Conservation (phyloP, 2,113 vertebrate genomes). For the Syngnathus floridae region DNA sequence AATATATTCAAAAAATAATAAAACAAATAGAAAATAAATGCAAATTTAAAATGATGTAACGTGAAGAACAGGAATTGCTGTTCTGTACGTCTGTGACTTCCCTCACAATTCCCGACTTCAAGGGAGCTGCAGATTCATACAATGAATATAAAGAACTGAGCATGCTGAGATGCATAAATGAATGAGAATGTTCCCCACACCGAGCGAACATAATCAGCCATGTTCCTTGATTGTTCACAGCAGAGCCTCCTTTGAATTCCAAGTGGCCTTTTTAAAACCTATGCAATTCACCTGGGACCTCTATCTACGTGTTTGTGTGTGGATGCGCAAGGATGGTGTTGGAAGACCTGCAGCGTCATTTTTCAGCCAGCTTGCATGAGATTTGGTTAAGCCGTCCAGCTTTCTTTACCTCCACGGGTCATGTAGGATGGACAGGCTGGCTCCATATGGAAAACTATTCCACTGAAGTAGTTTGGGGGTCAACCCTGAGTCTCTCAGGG, state of each 20-base stretch:
- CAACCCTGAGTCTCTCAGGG: slow-evolving; percentile 48
- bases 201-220: slow-evolving; percentile 68
- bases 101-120: slow-evolving; percentile 41
- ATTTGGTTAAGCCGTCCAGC: slow-evolving; percentile 62
- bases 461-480: slow-evolving; percentile 52
- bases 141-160: slow-evolving; percentile 53
- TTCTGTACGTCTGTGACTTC: slow-evolving; percentile 34
- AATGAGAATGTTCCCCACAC: slow-evolving; percentile 67
- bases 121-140: slow-evolving; percentile 48
- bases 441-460: slow-evolving; percentile 67
- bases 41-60: slow-evolving; percentile 12
- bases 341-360: slow-evolving; percentile 58
- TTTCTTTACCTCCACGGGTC: slow-evolving; percentile 44
- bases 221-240: slow-evolving; percentile 70
- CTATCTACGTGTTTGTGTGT: not conserved
- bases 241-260: slow-evolving; percentile 62
- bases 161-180: slow-evolving; percentile 65
- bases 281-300: slow-evolving; percentile 62
- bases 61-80: slow-evolving; percentile 23
- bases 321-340: not conserved
- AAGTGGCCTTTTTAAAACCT: slow-evolving; percentile 67
- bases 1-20: no score
- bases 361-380: slow-evolving; percentile 54
- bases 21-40: not conserved
- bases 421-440: slow-evolving; percentile 60